phyloP scores from a whole-genome alignment of 2,797 vertebrate genomes.

The Tympanoctomys barrerae region DNA sequence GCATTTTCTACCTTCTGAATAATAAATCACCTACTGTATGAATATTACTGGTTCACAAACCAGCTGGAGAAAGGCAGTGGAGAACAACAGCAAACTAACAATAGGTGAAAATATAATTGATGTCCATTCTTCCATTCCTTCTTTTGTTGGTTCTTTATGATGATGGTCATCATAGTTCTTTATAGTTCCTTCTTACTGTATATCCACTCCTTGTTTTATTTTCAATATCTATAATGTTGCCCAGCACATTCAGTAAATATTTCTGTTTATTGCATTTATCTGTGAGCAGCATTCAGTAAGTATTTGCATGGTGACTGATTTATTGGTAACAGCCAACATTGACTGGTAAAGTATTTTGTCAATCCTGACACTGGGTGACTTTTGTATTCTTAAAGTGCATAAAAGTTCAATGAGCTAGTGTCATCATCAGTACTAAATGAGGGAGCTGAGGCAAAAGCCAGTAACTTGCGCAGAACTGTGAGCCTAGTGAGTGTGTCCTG shows the following conservation, averaged over 20 bases:
- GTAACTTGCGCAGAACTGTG: neutral
- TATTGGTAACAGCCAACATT: neutral
- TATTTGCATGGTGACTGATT: neutral
- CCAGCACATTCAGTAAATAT: neutral
- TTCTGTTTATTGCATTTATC: neutral
- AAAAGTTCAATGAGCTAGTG: neutral
- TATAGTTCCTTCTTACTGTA: neutral
- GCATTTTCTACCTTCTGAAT: neutral
- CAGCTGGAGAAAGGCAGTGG: neutral
- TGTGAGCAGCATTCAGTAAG: neutral
- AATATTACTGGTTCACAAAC: neutral
- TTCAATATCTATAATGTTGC: neutral
- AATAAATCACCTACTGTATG: neutral
- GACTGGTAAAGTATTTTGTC: neutral
- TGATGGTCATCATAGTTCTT: neutral
- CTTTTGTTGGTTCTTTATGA: neutral
- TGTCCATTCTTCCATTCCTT: no score
- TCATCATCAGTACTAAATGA: neutral
- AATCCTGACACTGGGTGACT: neutral
- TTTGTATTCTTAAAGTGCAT: neutral
- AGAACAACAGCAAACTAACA: neutral
- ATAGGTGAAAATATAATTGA: neutral
- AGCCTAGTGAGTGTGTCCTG: neutral
- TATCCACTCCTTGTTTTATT: neutral
- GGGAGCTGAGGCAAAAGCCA: neutral